phyloP scores from a whole-genome alignment of 2,797 vertebrate species.

The Pipistrellus pipistrellus region DNA sequence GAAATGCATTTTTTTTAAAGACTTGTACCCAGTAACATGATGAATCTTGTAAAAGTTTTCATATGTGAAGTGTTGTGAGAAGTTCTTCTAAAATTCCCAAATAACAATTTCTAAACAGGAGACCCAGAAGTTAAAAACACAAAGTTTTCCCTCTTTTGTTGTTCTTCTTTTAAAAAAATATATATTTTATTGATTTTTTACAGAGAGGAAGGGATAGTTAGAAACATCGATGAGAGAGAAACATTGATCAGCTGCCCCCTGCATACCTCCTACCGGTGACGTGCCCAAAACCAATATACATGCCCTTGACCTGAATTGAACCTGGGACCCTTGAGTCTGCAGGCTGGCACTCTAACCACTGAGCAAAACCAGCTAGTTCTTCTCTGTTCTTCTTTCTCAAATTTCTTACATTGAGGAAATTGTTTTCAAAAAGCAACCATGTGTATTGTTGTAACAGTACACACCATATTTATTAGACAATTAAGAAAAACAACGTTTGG shows the following conservation, averaged over 20 bases:
- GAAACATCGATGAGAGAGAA: too few relatives aligned
- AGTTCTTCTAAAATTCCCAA: conserved; percentile 64
- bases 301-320: too few relatives aligned
- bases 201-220: too few relatives aligned
- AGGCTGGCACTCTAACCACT: too few relatives aligned
- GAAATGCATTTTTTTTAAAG: too few relatives aligned
- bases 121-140: conserved; percentile 28
- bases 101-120: conserved; percentile 66
- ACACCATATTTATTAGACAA: conserved; percentile 85
- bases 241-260: too few relatives aligned
- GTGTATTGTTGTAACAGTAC: conserved; percentile 77
- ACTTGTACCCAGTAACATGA: neutral
- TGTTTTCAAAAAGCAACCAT: conserved; percentile 83
- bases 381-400: conserved; percentile 27
- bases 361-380: too few relatives aligned
- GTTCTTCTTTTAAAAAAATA: too few relatives aligned
- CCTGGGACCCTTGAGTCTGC: too few relatives aligned
- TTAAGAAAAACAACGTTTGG: conserved; percentile 89
- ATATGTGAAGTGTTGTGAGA: neutral
- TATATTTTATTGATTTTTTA: too few relatives aligned
- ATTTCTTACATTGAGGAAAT: conserved; percentile 79
- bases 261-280: too few relatives aligned
- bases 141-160: neutral
- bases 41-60: conserved; percentile 44
- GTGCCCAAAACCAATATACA: too few relatives aligned